Base-by-base conservation (phyloP, 2,888 invertebrate genomes). In the Seira musarum region DNA sequence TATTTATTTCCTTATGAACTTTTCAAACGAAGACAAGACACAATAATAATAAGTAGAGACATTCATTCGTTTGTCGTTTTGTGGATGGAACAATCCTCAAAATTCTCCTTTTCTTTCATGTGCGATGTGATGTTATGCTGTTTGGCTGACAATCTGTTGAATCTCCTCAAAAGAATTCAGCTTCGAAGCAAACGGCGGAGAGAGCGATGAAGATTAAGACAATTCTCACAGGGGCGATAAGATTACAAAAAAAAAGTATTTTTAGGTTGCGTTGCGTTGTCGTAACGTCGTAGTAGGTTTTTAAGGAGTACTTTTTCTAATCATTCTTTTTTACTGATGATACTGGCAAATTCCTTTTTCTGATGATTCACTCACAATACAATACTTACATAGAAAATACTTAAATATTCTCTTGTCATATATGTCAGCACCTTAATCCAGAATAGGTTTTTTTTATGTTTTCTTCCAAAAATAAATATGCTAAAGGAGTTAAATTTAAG, bases 181-280 rank as follows among this genome's bases (percentile, higher is more conserved):
- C 22, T 21, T 22, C 60, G 2, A 21, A 60, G 60, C 21, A 60
- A 22, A 22, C 60, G 60, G 15, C 10, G 60, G 22, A n/a, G 60
- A 60, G n/a, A 49, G 49, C n/a, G n/a, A n/a, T n/a, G n/a, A n/a
- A 49, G 49, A 49, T 13, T 49, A 60, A 10, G 60, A 60, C 60
- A 60, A 60, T 60, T 60, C 60, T 60, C 60, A 60, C 60, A 60
- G 60, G 60, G 21, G n/a, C 19, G 60, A 60, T 60, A 60, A 60
- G 60, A 60, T 60, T 60, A 60, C 60, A 60, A 5, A 60, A n/a
- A n/a, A n/a, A 30, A 49, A 60, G 60, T 30, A 53, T 53, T 53
- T 53, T 53, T 53, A 53, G 53, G 53, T n/a, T 53, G 53, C 30
- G 2, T 53, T 40, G 40, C 6, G 40, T 40, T 40, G n/a, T n/a